These are phyloP conservation scores for Leptopilina myrica DNA, from an alignment of 2,888 invertebrate species.

Conservation along the genomic window DNA sequence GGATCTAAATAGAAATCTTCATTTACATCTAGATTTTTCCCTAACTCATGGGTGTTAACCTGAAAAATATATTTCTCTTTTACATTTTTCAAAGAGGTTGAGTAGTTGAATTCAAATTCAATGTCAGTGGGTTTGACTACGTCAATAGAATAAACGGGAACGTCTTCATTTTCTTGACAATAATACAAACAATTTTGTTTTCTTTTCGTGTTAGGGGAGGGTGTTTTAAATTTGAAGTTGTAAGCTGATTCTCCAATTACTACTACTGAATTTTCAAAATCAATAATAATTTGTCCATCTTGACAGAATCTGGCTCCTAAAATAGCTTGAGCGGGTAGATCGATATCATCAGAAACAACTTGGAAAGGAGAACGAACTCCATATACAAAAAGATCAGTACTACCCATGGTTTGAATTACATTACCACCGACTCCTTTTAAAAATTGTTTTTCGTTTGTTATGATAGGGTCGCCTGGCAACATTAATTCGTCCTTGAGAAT, in stretches of 20 bases:
- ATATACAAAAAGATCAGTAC: not conserved
- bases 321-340: not conserved
- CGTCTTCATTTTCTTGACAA: not conserved
- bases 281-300: not conserved
- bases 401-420: not conserved
- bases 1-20: not conserved
- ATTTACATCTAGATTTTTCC: too few relatives aligned
- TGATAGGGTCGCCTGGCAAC: too few relatives aligned
- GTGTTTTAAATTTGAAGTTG: not conserved
- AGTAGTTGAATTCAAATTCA: too few relatives aligned
- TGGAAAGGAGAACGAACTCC: not conserved
- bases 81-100: too few relatives aligned
- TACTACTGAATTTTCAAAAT: not conserved
- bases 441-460: too few relatives aligned
- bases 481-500: too few relatives aligned
- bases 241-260: not conserved
- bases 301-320: not conserved
- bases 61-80: too few relatives aligned
- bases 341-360: not conserved
- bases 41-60: too few relatives aligned
- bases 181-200: not conserved
- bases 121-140: too few relatives aligned
- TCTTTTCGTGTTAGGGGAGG: rapidly evolving
- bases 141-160: not conserved
- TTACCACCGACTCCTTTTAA: too few relatives aligned